phyloP scores from a whole-genome alignment of 2,113 vertebrate genomes.

The Dicerorhinus sumatrensis region DNA sequence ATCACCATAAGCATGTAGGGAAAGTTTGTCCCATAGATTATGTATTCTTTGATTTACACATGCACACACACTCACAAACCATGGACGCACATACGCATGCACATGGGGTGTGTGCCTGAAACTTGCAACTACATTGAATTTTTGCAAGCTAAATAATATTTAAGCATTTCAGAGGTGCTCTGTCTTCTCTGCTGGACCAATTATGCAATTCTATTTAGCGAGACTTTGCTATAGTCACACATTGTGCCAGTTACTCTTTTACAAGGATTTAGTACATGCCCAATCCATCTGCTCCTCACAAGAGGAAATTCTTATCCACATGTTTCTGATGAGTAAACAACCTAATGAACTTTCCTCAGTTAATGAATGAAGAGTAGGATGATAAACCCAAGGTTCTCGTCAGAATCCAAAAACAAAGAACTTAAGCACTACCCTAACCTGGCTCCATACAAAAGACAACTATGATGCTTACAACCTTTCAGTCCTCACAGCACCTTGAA shows the following conservation, averaged over 20 bases:
- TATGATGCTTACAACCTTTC: neutral
- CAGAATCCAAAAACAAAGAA: neutral
- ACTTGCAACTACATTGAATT: neutral
- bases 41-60: neutral
- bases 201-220: constrained; percentile 4
- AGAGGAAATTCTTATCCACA: neutral
- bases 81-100: neutral
- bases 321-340: constrained; percentile 22
- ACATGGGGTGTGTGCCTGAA: neutral
- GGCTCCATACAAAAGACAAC: neutral
- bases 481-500: neutral
- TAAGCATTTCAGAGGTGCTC: neutral
- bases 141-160: neutral
- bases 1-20: neutral
- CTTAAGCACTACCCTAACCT: neutral
- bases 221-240: neutral
- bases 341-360: neutral
- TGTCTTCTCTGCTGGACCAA: neutral
- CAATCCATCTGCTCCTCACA: neutral
- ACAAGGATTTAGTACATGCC: neutral
- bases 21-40: neutral
- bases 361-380: neutral
- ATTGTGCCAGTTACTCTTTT: neutral
- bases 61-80: neutral
- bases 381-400: neutral